Conservation (phyloP, 2,113 vertebrate genomes). For the Neodontobutis hainanensis region DNA sequence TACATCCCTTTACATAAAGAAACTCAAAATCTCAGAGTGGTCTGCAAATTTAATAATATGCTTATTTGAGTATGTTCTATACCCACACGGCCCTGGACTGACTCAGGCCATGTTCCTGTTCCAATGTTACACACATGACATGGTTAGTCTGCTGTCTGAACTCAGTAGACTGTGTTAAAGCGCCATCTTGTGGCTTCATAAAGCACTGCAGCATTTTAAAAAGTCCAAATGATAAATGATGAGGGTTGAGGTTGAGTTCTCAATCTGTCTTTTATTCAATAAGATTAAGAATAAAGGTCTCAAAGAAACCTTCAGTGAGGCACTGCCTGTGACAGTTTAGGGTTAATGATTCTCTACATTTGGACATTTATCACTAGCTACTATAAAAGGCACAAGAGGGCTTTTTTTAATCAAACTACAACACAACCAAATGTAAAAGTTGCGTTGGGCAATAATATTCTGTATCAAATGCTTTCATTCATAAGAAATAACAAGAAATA, state of each 20-base stretch:
- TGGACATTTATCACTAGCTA: conserved; percentile 30
- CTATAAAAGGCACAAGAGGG: conserved; percentile 48
- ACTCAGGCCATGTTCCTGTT: no score
- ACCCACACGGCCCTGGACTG: no score
- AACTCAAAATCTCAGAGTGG: no score
- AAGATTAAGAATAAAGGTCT: conserved; percentile 71
- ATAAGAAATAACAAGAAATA: conserved; percentile 23
- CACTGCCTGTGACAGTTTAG: conserved; percentile 56
- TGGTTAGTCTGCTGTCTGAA: no score
- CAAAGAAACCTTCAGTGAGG: conserved; percentile 62
- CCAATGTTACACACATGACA: no score
- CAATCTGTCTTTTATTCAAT: conserved; percentile 75
- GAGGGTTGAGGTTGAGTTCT: not conserved
- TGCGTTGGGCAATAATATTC: conserved; percentile 69
- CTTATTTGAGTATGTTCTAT: no score
- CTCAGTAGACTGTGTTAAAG: no score
- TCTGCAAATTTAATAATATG: no score
- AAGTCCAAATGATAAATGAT: not conserved
- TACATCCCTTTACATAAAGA: no score
- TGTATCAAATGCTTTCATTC: conserved; percentile 42
- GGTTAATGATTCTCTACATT: conserved; percentile 37
- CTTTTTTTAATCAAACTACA: conserved; percentile 67
- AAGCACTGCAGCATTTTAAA: no score
- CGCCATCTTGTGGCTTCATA: no score
- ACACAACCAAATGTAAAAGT: conserved; percentile 78